phyloP scores from a whole-genome alignment of 2,888 invertebrate species.

The Ernsta delagoae region DNA sequence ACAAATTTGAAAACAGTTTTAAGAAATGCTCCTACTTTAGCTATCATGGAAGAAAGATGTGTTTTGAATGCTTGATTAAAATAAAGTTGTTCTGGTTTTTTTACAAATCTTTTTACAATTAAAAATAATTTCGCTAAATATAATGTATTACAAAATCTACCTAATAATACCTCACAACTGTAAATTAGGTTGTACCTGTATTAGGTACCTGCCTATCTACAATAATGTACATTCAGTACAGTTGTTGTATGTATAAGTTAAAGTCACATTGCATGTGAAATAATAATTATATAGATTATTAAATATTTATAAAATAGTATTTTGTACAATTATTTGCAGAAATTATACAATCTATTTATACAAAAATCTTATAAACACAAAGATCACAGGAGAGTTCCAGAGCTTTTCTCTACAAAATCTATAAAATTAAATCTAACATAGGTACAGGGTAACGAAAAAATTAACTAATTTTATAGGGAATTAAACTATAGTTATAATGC shows the following conservation, averaged over 20 bases:
- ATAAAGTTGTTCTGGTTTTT: conserved; percentile 1
- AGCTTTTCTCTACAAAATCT: conserved; percentile 57
- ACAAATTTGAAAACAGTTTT: too few relatives aligned
- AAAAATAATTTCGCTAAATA: conserved; percentile 21
- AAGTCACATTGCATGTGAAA: conserved; percentile 54
- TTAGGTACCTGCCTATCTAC: neutral
- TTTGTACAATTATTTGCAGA: conserved; percentile 50
- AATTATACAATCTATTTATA: conserved; percentile 52
- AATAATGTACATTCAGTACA: conserved; percentile 14
- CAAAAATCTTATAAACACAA: conserved; percentile 67
- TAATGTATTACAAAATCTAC: conserved; percentile 12
- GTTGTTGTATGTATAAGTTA: conserved; percentile 39
- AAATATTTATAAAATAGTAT: conserved; percentile 37
- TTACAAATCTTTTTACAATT: neutral
- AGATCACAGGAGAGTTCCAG: conserved; percentile 85
- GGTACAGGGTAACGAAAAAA: conserved; percentile 71
- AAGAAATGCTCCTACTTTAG: too few relatives aligned
- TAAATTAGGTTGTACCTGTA: conserved; percentile 12
- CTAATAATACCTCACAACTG: conserved; percentile 21
- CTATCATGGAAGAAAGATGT: too few relatives aligned
- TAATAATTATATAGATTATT: conserved; percentile 14
- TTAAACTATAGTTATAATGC: conserved; percentile 73
- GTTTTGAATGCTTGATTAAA: neutral
- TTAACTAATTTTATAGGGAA: conserved; percentile 56
- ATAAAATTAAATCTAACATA: conserved; percentile 40